Percentiles rank a stretch among this genome's conserved stretches.
These are phyloP conservation scores for Otis tarda DNA, from an alignment of 2,113 vertebrate species.

Conservation along the genomic window DNA sequence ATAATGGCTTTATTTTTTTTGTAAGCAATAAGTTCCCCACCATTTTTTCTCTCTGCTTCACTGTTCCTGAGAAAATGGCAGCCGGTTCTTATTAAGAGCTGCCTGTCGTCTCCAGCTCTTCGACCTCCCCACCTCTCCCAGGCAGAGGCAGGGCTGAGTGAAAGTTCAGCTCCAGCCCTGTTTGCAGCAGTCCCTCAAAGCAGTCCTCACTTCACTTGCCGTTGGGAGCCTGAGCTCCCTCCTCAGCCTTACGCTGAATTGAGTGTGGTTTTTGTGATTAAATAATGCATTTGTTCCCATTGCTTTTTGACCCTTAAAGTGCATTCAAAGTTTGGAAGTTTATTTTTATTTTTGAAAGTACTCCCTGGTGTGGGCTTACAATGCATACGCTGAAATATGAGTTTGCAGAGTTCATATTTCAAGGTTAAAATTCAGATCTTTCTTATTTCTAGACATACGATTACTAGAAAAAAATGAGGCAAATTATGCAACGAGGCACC, in stretches of 20 bases:
- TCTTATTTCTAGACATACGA: not conserved
- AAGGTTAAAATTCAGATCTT: slow-evolving; percentile 15
- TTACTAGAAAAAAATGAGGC: not conserved
- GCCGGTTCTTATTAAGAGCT: not conserved
- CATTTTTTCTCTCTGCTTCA: not conserved
- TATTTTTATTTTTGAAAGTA: slow-evolving; percentile 24
- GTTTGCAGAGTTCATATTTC: slow-evolving; percentile 5
- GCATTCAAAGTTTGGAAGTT: slow-evolving; percentile 5
- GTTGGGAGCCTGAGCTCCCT: slow-evolving; percentile 23
- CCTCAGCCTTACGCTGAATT: not conserved
- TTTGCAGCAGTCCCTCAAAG: not conserved
- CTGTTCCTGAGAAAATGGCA: not conserved
- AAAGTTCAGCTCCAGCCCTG: not conserved
- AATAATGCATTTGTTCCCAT: slow-evolving; percentile 7
- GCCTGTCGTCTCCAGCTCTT: not conserved
- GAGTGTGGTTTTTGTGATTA: not conserved
- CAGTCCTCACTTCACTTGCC: not conserved
- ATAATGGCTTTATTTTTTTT: slow-evolving; percentile 17
- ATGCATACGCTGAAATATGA: not conserved
- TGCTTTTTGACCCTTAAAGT: slow-evolving; percentile 40
- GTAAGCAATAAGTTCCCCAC: not conserved
- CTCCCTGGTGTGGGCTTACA: not conserved
- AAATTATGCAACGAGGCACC: not conserved
- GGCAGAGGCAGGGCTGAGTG: not conserved
- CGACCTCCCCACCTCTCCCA: not conserved